Percentiles rank a stretch among this genome's conserved stretches.
phyloP scores from a whole-genome alignment of 2,113 vertebrate genomes.

The Leucopsar rothschildi region DNA sequence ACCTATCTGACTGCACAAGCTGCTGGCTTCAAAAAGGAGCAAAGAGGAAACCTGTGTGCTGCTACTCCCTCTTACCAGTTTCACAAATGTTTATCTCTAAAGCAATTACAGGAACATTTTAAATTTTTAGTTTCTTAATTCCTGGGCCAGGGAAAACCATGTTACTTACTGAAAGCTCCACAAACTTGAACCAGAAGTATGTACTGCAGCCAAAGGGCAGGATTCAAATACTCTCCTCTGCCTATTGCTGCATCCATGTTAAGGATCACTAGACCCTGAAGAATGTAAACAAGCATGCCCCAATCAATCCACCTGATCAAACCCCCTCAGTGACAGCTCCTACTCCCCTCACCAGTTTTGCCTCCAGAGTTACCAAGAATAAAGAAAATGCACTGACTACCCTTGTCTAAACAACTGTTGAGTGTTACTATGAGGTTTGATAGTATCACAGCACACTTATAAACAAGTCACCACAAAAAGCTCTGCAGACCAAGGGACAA shows the following conservation, averaged over 20 bases:
- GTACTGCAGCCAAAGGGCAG: not conserved
- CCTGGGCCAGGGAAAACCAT: not conserved
- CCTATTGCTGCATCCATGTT: not conserved
- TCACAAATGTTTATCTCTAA: not conserved
- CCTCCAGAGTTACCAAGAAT: not conserved
- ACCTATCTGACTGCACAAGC: not conserved
- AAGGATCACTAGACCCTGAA: not conserved
- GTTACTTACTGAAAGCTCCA: not conserved
- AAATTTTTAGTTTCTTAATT: conserved; percentile 8
- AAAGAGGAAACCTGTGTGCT: not conserved
- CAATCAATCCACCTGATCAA: not conserved
- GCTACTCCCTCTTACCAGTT: not conserved
- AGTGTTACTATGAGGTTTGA: not conserved
- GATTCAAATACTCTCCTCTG: not conserved
- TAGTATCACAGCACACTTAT: not conserved
- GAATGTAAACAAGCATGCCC: rapidly evolving
- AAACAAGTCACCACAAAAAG: not conserved
- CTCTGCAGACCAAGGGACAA: not conserved
- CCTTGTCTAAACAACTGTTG: not conserved
- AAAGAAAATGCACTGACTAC: not conserved
- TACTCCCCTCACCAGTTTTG: not conserved
- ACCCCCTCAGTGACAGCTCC: not conserved
- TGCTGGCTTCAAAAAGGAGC: not conserved
- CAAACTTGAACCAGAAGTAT: not conserved
- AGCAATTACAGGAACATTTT: not conserved